Conservation (phyloP, 2,888 invertebrate species). For the Lepidonotus clava region DNA sequence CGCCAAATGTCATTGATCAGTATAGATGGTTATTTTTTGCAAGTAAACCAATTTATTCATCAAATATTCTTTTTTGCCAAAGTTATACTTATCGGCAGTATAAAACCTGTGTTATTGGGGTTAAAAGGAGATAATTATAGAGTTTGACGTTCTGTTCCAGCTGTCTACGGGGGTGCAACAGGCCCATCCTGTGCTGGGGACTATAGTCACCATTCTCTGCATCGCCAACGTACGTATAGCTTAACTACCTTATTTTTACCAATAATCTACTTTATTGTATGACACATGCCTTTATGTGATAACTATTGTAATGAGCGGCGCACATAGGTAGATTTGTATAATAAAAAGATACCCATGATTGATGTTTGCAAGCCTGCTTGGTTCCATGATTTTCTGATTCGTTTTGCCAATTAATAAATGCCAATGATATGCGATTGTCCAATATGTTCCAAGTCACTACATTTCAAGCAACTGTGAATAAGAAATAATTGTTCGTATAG, state of each 20-base stretch:
- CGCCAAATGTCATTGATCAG: too few relatives aligned
- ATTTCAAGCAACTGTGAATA: too few relatives aligned
- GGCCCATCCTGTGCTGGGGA: slow-evolving; percentile 80
- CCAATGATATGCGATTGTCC: too few relatives aligned
- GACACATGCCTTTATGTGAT: background rate
- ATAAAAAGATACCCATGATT: background rate
- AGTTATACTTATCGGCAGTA: too few relatives aligned
- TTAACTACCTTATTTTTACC: background rate
- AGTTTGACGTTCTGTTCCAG: background rate
- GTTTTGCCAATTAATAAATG: too few relatives aligned
- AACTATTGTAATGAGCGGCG: background rate
- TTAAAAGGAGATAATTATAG: too few relatives aligned
- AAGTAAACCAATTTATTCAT: too few relatives aligned
- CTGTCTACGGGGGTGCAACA: slow-evolving; percentile 15
- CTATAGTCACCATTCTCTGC: slow-evolving; percentile 77
- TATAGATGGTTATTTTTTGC: too few relatives aligned
- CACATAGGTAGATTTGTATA: background rate
- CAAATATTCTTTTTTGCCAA: too few relatives aligned
- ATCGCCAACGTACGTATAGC: slow-evolving; percentile 77
- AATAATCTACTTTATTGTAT: background rate
- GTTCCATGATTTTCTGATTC: background rate
- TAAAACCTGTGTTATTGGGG: too few relatives aligned
- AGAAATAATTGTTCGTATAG: too few relatives aligned
- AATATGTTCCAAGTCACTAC: too few relatives aligned
- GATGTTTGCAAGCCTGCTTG: background rate